Conservation (phyloP, 2,888 invertebrate species). For the Serrognathus titanus region DNA sequence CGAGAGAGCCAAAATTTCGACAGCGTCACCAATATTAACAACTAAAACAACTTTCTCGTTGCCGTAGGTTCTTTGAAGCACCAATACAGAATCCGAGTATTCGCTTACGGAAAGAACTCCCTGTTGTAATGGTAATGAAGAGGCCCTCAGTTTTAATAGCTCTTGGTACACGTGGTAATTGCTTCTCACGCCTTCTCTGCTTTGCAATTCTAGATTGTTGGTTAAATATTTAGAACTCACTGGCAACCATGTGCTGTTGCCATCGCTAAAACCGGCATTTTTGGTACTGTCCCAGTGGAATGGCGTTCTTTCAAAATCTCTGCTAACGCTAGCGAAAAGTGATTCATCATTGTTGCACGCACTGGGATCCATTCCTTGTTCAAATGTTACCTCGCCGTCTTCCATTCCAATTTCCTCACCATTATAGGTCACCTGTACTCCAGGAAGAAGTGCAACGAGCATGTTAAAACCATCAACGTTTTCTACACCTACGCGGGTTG, state of each 20-base stretch:
- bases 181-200: slow-evolving; percentile 45
- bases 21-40: slow-evolving; percentile 48
- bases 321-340: slow-evolving; percentile 55
- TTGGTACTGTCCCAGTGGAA: slow-evolving; percentile 69
- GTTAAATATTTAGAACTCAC: slow-evolving; percentile 59
- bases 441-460: slow-evolving; percentile 77
- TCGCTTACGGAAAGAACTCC: slow-evolving; percentile 42
- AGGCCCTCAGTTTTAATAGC: slow-evolving; percentile 55
- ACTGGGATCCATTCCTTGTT: slow-evolving; percentile 55
- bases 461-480: slow-evolving; percentile 62
- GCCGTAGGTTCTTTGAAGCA: neutral
- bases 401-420: slow-evolving; percentile 78
- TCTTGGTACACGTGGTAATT: slow-evolving; percentile 62
- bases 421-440: slow-evolving; percentile 82
- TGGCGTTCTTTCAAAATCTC: slow-evolving; percentile 77
- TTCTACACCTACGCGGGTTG: slow-evolving; percentile 58
- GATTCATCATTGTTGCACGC: slow-evolving; percentile 57
- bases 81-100: neutral
- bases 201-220: slow-evolving; percentile 59
- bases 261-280: slow-evolving; percentile 56
- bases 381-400: slow-evolving; percentile 54
- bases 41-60: slow-evolving; percentile 23
- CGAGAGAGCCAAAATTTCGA: slow-evolving; percentile 54
- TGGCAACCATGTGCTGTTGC: slow-evolving; percentile 62
- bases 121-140: slow-evolving; percentile 49